Evolutionary conservation across 2,113 vertebrate genomes (phyloP).

Genomic region (Puma concolor): DNA sequence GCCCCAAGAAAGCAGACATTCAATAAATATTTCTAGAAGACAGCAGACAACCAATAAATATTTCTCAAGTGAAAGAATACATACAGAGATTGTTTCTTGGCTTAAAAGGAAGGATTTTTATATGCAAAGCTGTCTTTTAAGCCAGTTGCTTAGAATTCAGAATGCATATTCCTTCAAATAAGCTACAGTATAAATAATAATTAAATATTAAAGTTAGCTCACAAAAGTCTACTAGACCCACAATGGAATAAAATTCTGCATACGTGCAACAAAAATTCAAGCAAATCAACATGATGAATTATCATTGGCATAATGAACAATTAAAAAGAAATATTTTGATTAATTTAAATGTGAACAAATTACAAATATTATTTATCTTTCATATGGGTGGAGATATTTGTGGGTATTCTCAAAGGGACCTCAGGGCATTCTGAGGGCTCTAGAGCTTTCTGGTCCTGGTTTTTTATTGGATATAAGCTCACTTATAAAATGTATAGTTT

Average conservation of each 20-base stretch:
- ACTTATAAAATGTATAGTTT: neutral
- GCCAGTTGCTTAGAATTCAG: constrained; percentile 47
- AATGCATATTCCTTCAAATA: constrained; percentile 8
- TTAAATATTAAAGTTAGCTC: neutral
- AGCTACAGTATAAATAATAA: constrained; percentile 21
- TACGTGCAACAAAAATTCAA: constrained; percentile 6
- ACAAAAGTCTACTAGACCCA: neutral
- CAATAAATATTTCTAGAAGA: neutral
- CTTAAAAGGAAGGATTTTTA: neutral
- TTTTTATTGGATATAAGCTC: neutral
- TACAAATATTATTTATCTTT: constrained; percentile 13
- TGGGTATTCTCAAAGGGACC: neutral
- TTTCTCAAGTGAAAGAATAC: neutral
- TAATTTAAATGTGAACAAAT: neutral
- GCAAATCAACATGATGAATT: constrained; percentile 20
- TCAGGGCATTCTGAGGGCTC: neutral
- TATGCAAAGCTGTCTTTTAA: constrained; percentile 29
- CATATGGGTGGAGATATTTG: neutral
- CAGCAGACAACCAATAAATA: neutral
- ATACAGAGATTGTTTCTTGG: neutral
- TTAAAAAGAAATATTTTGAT: neutral
- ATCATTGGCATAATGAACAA: neutral
- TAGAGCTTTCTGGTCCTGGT: neutral
- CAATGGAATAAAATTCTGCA: constrained; percentile 1
- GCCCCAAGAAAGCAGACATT: neutral